A percentile compares a stretch with the other conserved stretches of the same genome.
phyloP scores from a whole-genome alignment of 1,140 invertebrate genomes.

The Drosophila biarmipes region DNA sequence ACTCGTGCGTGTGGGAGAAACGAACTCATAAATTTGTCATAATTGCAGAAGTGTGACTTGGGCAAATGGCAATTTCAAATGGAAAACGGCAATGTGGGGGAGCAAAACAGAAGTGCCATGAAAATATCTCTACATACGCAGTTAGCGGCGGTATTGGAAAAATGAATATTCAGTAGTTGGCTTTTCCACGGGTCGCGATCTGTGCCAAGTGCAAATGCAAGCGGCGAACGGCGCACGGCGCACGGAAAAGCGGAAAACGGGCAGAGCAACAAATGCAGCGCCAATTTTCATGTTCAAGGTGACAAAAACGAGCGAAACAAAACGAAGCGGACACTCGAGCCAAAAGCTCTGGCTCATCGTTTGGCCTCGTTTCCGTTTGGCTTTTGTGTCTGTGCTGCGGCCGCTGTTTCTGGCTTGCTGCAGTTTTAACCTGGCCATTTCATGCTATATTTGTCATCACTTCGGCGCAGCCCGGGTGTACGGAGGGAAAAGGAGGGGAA shows the following conservation, averaged over 20 bases:
- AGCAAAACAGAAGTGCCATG: conserved; percentile 66
- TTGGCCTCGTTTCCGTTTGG: conserved; percentile 64
- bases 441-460: conserved; percentile 37
- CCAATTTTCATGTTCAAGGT: conserved; percentile 56
- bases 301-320: conserved; percentile 45
- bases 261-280: conserved; percentile 46
- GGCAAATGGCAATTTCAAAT: conserved; percentile 54
- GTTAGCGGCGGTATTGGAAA: conserved; percentile 56
- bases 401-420: conserved; percentile 38
- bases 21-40: conserved; percentile 82
- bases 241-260: conserved; percentile 43
- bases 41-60: conserved; percentile 78
- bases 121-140: conserved; percentile 63
- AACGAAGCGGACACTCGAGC: conserved; percentile 62
- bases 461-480: conserved; percentile 6
- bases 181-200: conserved; percentile 33
- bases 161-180: conserved; percentile 33
- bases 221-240: conserved; percentile 11
- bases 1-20: conserved; percentile 67
- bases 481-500: background rate
- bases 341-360: conserved; percentile 63
- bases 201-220: conserved; percentile 71
- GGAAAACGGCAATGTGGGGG: conserved; percentile 55
- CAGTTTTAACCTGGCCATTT: conserved; percentile 47
- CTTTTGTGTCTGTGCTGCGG: background rate